Evolutionary conservation across 1,140 invertebrate species (phyloP).

Genomic region (Littorina saxatilis): DNA sequence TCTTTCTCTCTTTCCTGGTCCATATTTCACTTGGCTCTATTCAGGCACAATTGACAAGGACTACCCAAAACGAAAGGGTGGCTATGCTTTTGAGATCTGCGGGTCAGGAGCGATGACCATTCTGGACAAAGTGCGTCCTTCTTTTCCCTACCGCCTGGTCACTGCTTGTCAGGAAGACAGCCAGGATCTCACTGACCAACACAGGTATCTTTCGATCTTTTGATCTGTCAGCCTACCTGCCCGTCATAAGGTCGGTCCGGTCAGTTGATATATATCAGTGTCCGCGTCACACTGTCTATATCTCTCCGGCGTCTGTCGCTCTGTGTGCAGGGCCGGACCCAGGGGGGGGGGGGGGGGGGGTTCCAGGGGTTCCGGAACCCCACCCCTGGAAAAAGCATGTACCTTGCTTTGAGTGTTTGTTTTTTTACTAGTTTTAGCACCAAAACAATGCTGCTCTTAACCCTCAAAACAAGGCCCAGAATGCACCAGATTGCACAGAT

Average conservation of each 20-base stretch:
- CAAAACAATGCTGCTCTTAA: too few species aligned
- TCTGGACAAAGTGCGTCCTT: slow-evolving; percentile 18
- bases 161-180: slow-evolving; percentile 55
- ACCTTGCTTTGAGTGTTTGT: too few species aligned
- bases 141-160: slow-evolving; percentile 18
- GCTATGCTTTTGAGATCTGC: slow-evolving; percentile 63
- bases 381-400: too few species aligned
- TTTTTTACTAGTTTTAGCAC: too few species aligned
- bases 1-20: too few species aligned
- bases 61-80: slow-evolving; percentile 51
- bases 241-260: not conserved
- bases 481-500: too few species aligned
- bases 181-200: slow-evolving; percentile 56
- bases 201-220: slow-evolving; percentile 43
- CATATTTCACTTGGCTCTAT: too few species aligned
- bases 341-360: too few species aligned
- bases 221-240: not conserved
- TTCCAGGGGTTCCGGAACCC: too few species aligned
- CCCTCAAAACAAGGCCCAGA: too few species aligned
- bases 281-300: not conserved
- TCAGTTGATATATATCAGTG: not conserved
- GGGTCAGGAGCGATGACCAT: slow-evolving; percentile 52
- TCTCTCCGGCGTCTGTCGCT: not conserved
- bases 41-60: slow-evolving; percentile 45
- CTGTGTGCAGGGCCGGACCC: too few species aligned